Evolutionary conservation across 2,113 vertebrate genomes (phyloP).

Genomic region (Isichthys henryi): DNA sequence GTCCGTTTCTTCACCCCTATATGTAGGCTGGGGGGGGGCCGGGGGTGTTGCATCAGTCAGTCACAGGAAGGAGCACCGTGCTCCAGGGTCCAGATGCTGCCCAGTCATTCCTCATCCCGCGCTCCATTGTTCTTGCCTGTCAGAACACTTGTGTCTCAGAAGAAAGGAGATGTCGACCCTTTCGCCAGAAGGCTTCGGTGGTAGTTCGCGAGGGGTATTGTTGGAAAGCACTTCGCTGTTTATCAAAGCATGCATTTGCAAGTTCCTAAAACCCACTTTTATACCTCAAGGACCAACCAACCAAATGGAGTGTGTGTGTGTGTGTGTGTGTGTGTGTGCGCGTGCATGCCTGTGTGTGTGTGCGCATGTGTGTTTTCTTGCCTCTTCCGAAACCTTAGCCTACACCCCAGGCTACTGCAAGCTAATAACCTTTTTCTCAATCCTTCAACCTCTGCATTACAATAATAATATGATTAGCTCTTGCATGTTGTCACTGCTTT

Average conservation of each 20-base stretch:
- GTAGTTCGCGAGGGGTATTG: conserved; percentile 31
- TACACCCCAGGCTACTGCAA: conserved; percentile 44
- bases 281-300: background rate
- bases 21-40: conserved; percentile 36
- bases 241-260: conserved; percentile 35
- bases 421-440: conserved; percentile 54
- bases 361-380: background rate
- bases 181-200: conserved; percentile 54
- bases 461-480: conserved; percentile 48
- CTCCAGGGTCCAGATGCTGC: conserved; percentile 63
- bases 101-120: conserved; percentile 71
- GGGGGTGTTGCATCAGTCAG: conserved; percentile 39
- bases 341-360: background rate
- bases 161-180: conserved; percentile 66
- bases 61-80: conserved; percentile 63
- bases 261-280: background rate
- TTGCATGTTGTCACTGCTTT: conserved; percentile 52
- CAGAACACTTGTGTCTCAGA: conserved; percentile 61
- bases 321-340: background rate
- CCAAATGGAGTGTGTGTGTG: background rate
- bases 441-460: conserved; percentile 52
- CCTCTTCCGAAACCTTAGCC: conserved; percentile 30
- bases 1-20: background rate
- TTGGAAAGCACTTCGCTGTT: conserved; percentile 47
- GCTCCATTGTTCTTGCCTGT: conserved; percentile 72